phyloP scores from a whole-genome alignment of 35 echinoderm and acorn worm genomes.

The Apostichopus californicus region DNA sequence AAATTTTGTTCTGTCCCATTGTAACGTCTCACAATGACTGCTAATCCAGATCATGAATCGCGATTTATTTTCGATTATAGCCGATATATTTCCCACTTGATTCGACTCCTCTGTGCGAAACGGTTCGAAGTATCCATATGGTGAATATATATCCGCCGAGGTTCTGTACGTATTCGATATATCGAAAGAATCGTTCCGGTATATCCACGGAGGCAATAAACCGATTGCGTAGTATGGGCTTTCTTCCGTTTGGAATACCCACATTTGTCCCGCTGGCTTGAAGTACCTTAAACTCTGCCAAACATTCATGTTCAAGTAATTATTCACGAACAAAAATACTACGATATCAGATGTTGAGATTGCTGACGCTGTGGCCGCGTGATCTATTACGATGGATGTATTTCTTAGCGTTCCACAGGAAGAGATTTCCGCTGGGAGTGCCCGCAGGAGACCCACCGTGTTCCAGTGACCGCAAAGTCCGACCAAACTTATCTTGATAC shows the following conservation, averaged over 20 bases:
- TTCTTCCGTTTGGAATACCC: constrained; percentile 33
- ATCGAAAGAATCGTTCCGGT: constrained; percentile 20
- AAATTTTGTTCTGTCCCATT: constrained; percentile 66
- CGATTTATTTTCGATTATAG: constrained; percentile 20
- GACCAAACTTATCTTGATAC: constrained; percentile 24
- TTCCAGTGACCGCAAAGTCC: constrained; percentile 33
- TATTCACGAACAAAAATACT: constrained; percentile 9
- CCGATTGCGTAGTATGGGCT: constrained; percentile 31
- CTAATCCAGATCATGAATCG: too few relatives aligned
- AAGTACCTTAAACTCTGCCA: not conserved
- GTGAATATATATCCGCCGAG: not conserved
- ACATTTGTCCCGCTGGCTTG: constrained; percentile 19
- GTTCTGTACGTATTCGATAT: constrained; percentile 20
- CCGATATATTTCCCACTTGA: not conserved
- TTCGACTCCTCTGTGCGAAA: not conserved
- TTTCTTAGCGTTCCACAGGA: not conserved
- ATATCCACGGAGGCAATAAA: not conserved
- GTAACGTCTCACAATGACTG: not conserved
- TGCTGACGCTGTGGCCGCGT: not conserved
- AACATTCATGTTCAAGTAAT: constrained; percentile 6
- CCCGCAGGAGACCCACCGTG: not conserved
- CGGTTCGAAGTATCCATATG: constrained; percentile 34
- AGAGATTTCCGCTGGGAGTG: not conserved
- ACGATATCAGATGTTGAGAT: constrained; percentile 8
- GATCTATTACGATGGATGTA: not conserved